phyloP scores from a whole-genome alignment of 2,797 vertebrate genomes.

The Malacoraja senta region DNA sequence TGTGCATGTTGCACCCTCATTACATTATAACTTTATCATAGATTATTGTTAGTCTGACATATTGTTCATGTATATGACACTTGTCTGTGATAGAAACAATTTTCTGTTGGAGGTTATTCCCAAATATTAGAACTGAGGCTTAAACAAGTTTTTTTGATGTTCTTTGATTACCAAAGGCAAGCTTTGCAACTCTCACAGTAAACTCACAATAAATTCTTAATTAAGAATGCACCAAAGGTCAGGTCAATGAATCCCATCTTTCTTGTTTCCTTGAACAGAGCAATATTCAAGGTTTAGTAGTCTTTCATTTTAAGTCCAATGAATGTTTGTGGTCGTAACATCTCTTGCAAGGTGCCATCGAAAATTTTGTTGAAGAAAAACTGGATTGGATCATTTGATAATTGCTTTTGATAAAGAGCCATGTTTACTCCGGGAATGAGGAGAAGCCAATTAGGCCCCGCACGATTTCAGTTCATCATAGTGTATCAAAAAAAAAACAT shows the following conservation, averaged over 20 bases:
- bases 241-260: neutral
- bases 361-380: neutral
- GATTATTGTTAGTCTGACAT: neutral
- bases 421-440: neutral
- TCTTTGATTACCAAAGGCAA: slow-evolving; percentile 5
- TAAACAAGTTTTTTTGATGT: neutral
- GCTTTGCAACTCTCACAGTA: neutral
- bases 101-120: neutral
- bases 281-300: neutral
- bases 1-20: neutral
- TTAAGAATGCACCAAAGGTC: neutral
- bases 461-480: neutral
- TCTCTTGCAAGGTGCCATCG: neutral
- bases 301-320: neutral
- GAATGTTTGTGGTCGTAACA: neutral
- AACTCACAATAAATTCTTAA: neutral
- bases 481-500: neutral
- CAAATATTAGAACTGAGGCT: neutral
- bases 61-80: neutral
- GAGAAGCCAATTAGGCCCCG: neutral
- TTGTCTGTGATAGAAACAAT: neutral
- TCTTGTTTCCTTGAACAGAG: neutral
- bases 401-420: neutral
- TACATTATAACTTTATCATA: neutral
- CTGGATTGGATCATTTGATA: neutral